Base-by-base conservation (phyloP, 2,888 invertebrate species). In the Caenorhabditis sp. region DNA sequence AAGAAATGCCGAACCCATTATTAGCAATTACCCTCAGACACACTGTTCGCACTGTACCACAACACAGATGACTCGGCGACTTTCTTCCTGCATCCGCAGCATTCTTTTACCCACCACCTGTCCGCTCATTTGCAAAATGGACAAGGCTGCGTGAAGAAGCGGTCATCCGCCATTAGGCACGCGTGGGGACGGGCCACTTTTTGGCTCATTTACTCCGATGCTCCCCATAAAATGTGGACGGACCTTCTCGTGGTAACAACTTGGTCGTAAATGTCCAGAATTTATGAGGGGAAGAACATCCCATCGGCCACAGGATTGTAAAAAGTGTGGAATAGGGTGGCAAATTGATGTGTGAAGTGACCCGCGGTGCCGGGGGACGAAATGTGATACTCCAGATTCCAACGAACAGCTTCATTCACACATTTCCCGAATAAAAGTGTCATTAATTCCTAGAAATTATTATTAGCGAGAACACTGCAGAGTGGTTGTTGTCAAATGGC, bases 1-100 rank as follows among this genome's bases (percentile, higher is more conserved):
- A 76, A 76, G 76, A 76, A 67, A 76, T 67, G 67, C 76, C 76
- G 76, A 76, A 76, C 76, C 67, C 76, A 76, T 76, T 76, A 76
- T 76, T 76, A 76, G 76, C 76, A 76, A 76, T 76, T 76, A 76
- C 67, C 76, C 76, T 60, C 65, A 67, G 40, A 40, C 40, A 40
- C 40, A 40, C 40, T 40, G 40, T 40, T 40, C 47, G 32, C 65
- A 74, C 67, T 76, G 76, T 76, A 67, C 56, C 67, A 67, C 76
- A 76, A 76, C 76, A 76, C 58, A 68, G n/a, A 70, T 70, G 71
- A 71, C 71, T 71, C 60, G 74, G 65, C 50, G 72, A 74, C 58
- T 65, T 72, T 72, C 32, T 32, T 32, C 32, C 32, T 32, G 32
- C 32, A 32, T 35, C 22, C 18, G 18, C 47, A n/a, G 26, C 47